Conservation (phyloP, 1,140 invertebrate genomes). For the Laupala kohalensis region DNA sequence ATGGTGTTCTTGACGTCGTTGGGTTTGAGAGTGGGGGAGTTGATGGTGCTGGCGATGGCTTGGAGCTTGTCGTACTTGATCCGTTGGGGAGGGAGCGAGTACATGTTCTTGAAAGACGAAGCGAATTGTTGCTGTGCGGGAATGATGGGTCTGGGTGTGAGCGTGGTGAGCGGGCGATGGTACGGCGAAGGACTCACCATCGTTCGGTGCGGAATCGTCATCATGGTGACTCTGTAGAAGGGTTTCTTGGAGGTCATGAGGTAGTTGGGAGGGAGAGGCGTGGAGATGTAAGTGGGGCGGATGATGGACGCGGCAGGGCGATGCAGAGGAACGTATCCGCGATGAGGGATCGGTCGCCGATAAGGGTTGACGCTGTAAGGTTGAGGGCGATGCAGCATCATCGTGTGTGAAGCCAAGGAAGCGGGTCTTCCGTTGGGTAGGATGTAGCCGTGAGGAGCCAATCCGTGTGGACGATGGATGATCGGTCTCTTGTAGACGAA, state of each 20-base stretch:
- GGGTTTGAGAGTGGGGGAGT: neutral
- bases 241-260: conserved; percentile 9
- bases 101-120: neutral
- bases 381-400: conserved; percentile 8
- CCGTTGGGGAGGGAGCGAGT: neutral
- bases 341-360: conserved; percentile 1
- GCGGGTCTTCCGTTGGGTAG: neutral
- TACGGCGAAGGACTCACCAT: neutral
- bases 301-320: neutral
- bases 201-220: neutral
- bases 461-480: neutral
- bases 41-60: neutral
- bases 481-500: neutral
- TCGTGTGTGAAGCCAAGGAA: conserved; percentile 1
- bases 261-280: neutral
- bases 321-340: neutral
- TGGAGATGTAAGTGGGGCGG: neutral
- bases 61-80: neutral
- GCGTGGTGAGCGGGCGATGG: neutral
- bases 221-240: conserved; percentile 2
- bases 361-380: neutral
- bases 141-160: neutral
- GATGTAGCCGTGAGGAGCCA: neutral
- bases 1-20: neutral
- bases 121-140: neutral